A percentile compares a stretch with the other conserved stretches of the same genome.
Evolutionary conservation across 2,113 vertebrate species (phyloP).

Genomic region (Zosterops hypoxanthus): DNA sequence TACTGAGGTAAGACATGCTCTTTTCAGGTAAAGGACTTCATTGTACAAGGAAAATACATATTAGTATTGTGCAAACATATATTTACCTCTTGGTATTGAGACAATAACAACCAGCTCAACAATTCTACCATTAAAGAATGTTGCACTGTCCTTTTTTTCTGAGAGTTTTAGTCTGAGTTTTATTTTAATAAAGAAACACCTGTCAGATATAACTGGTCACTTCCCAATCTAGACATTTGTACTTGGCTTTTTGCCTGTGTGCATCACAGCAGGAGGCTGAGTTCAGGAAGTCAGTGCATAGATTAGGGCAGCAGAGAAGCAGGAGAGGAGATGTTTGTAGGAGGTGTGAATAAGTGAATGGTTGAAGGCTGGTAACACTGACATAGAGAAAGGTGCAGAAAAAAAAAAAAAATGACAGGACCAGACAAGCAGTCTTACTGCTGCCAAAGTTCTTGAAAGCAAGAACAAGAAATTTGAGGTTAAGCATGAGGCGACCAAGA

Average conservation of each 20-base stretch:
- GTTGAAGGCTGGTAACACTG: conserved; percentile 50
- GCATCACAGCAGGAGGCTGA: conserved; percentile 49
- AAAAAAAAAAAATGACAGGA: conserved; percentile 16
- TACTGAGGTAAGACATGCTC: neutral
- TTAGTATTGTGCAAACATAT: neutral
- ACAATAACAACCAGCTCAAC: neutral
- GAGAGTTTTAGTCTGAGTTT: neutral
- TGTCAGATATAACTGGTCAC: neutral
- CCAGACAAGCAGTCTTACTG: conserved; percentile 19
- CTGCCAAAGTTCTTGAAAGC: conserved; percentile 36
- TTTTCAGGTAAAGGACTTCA: neutral
- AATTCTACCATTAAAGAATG: neutral
- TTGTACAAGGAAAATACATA: neutral
- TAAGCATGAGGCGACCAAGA: neutral
- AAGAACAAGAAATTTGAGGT: neutral
- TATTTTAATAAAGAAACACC: neutral
- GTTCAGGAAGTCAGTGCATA: conserved; percentile 32
- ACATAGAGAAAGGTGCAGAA: conserved; percentile 25
- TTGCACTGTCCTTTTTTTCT: neutral
- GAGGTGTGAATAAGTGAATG: conserved; percentile 59
- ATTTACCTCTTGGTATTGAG: neutral
- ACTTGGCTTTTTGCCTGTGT: conserved; percentile 37
- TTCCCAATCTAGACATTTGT: neutral
- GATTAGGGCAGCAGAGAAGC: conserved; percentile 25
- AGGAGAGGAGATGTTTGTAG: conserved; percentile 36